Base-by-base conservation (phyloP, 2,113 vertebrate species). In the Actinemys pallida region DNA sequence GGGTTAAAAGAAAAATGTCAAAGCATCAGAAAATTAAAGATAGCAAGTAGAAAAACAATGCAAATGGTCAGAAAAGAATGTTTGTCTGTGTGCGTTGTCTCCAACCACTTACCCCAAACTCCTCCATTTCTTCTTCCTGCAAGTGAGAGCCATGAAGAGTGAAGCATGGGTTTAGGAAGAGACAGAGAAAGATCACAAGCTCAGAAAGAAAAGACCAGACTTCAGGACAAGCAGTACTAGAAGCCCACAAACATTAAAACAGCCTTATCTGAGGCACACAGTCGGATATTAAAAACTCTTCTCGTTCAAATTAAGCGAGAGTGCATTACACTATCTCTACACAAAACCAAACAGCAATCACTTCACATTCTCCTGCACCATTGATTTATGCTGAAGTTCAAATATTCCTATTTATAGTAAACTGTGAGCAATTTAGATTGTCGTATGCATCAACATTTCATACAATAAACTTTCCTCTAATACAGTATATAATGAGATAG, bases 121-220 rank as follows among this genome's bases (percentile, higher is more conserved):
- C 97, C 99, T 99, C 99, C 99, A 99, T 92, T 99, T 99, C 99
- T 99, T 99, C 99, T 99, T 99, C 99, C 99, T 99, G 99, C 97
- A 99, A 99, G 98, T 98, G 96, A 99, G 98, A 99, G 99, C 99
- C 99, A 98, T 98, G 98, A 99, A 99, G 97, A 99, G 98, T 99
- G 99, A 99, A 98, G 99, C 98, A 98, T 96, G 98, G 98, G 98
- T 98, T 97, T 97, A 98, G 97, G 98, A 97, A 98, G 96, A 98
- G 98, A 99, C 97, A 98, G 98, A 99, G 98, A 99, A 97, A 99
- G 98, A 98, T 98, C 98, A 99, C 98, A 99, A 99, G 99, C 99
- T 99, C 99, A 99, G 99, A 99, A 98, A 99, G 99, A 98, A 99
- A 98, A 98, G 98, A 98, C 96, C 97, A 98, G 98, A 99, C 97